A percentile compares a stretch with the other conserved stretches of the same genome.
These are phyloP conservation scores for Spodoptera frugiperda DNA, from an alignment of 1,140 invertebrate genomes.

Conservation along the genomic window DNA sequence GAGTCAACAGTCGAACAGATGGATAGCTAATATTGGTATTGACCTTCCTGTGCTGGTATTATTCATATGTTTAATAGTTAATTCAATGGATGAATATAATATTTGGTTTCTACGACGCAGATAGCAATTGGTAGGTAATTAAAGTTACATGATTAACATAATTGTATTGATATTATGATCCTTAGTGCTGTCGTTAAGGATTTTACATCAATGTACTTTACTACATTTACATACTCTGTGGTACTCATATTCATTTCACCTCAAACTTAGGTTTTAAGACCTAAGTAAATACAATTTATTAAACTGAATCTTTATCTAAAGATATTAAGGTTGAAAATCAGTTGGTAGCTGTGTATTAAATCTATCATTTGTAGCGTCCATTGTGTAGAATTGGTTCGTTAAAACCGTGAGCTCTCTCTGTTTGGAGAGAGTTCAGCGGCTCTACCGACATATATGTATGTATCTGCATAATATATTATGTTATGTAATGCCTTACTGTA, in stretches of 20 bases:
- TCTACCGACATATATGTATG: neutral
- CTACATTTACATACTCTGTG: neutral
- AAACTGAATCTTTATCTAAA: neutral
- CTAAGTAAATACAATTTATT: neutral
- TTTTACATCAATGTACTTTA: too few species aligned
- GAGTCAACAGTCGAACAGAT: conserved; percentile 5
- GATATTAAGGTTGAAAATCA: neutral
- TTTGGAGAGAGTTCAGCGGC: conserved; percentile 27
- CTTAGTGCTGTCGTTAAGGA: too few species aligned
- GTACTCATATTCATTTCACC: neutral
- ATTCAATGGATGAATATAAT: too few species aligned
- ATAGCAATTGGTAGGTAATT: too few species aligned
- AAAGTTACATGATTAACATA: too few species aligned
- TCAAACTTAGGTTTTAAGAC: conserved; percentile 10
- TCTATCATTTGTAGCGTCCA: conserved; percentile 14
- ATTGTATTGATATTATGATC: too few species aligned
- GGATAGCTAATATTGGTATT: neutral
- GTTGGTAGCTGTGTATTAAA: neutral
- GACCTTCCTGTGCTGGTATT: neutral
- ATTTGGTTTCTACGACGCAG: too few species aligned
- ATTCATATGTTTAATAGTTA: too few species aligned
- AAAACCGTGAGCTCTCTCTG: conserved; percentile 21
- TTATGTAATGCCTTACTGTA: neutral
- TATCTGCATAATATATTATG: conserved; percentile 22
- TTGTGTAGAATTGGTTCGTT: conserved; percentile 39